Conservation (phyloP, 2,797 vertebrate species). For the Sciaenops ocellatus region DNA sequence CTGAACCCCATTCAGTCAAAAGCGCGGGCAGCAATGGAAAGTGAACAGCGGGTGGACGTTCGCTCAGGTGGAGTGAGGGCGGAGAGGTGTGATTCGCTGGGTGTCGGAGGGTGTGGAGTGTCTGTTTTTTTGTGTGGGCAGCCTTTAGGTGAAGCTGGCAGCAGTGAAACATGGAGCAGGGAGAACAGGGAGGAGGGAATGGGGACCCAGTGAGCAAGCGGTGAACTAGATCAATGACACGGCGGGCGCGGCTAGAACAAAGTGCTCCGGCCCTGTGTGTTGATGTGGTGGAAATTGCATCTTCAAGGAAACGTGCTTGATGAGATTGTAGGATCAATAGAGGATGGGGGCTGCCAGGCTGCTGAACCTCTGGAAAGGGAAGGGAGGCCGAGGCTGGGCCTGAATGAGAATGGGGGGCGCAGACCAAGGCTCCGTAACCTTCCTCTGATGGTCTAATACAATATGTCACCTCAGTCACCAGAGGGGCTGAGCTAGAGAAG, state of each 20-base stretch:
- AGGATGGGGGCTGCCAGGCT: constrained; percentile 64
- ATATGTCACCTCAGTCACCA: constrained; percentile 74
- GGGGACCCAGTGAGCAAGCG: constrained; percentile 43
- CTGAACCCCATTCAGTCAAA: constrained; percentile 63
- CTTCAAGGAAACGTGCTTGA: constrained; percentile 86
- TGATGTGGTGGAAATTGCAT: constrained; percentile 87
- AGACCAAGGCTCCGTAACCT: constrained; percentile 60
- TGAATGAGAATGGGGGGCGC: constrained; percentile 77
- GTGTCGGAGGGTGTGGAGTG: constrained; percentile 33
- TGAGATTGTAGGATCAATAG: constrained; percentile 87
- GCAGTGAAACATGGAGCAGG: constrained; percentile 33
- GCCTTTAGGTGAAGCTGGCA: constrained; percentile 50
- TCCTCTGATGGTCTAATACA: constrained; percentile 76
- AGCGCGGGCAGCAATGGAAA: constrained; percentile 44
- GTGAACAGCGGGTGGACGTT: constrained; percentile 51
- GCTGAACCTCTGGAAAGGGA: constrained; percentile 47
- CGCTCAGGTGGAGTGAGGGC: constrained; percentile 11
- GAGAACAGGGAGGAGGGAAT: constrained; percentile 36
- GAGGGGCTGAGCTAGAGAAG: constrained; percentile 36
- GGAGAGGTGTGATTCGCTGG: constrained; percentile 37
- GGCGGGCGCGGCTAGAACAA: constrained; percentile 75
- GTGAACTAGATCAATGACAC: constrained; percentile 81
- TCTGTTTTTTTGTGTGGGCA: constrained; percentile 35
- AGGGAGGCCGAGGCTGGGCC: constrained; percentile 55
- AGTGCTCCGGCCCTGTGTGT: constrained; percentile 76